Conservation (phyloP, 2,888 invertebrate species). For the Dynastes grantii region DNA sequence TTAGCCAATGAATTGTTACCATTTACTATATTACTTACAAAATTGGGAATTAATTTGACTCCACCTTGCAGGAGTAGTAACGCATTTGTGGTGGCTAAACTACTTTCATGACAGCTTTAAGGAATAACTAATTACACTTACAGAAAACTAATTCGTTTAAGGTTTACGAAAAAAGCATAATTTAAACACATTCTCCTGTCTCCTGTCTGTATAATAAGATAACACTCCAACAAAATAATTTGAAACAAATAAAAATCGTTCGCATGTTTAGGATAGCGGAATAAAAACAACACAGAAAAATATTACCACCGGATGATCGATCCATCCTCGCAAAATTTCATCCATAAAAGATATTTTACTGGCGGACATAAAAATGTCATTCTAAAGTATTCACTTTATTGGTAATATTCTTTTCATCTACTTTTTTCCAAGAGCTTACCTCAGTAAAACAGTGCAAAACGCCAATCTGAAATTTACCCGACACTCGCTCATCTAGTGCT, state of each 20-base stretch:
- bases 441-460: conserved; percentile 4
- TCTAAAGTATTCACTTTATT: conserved; percentile 30
- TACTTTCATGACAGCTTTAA: no score
- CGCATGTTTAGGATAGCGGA: not conserved
- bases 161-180: no score
- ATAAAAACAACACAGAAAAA: not conserved
- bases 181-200: no score
- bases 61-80: no score
- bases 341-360: conserved; percentile 38
- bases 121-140: no score
- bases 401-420: conserved; percentile 38
- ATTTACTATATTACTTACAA: no score
- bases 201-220: no score
- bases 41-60: no score
- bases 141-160: no score
- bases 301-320: conserved; percentile 13
- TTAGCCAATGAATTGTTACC: no score
- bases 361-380: conserved; percentile 35
- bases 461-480: not conserved
- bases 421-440: conserved; percentile 11
- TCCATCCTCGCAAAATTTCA: conserved; percentile 6
- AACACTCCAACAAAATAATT: not conserved
- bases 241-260: conserved; percentile 4
- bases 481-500: not conserved
- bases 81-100: no score